Conservation (phyloP, 2,888 invertebrate genomes). For the Calephelis perditalis region DNA sequence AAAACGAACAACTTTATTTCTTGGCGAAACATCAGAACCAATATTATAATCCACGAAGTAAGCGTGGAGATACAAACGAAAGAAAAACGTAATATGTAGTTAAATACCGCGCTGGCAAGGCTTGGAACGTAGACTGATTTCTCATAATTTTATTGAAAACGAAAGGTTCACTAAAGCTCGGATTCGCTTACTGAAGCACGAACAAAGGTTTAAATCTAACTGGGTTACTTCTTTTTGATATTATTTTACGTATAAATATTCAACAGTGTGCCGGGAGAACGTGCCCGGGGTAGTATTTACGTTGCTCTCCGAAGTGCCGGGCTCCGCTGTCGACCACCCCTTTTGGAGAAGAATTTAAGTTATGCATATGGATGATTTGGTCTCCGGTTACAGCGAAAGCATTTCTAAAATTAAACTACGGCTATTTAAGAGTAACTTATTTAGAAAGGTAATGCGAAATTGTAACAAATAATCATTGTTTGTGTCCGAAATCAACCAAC, state of each 20-base stretch:
- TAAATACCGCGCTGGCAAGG: too few species aligned
- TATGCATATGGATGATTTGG: conserved; percentile 22
- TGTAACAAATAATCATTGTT: too few species aligned
- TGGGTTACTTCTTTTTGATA: conserved; percentile 51
- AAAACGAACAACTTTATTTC: too few species aligned
- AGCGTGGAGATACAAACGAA: too few species aligned
- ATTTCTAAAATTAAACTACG: not conserved
- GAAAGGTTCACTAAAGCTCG: conserved; percentile 29
- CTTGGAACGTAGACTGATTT: conserved; percentile 24
- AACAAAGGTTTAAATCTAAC: conserved; percentile 41
- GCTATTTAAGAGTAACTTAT: too few species aligned
- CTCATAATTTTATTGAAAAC: conserved; percentile 30
- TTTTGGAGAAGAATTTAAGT: conserved; percentile 6
- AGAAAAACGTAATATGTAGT: too few species aligned
- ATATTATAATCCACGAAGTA: too few species aligned
- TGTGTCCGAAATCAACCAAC: too few species aligned
- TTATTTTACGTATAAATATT: conserved; percentile 68
- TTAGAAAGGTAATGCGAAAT: too few species aligned
- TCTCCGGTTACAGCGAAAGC: conserved; percentile 1
- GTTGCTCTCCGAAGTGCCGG: conserved; percentile 55
- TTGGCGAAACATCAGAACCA: too few species aligned
- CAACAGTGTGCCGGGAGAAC: conserved; percentile 67
- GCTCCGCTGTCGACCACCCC: conserved; percentile 20
- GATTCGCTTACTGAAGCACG: conserved; percentile 43
- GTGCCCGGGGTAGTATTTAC: conserved; percentile 70